Conservation (phyloP, 37 sponge, comb jelly and placozoan genomes). For the Halisarca cf. caerulea region DNA sequence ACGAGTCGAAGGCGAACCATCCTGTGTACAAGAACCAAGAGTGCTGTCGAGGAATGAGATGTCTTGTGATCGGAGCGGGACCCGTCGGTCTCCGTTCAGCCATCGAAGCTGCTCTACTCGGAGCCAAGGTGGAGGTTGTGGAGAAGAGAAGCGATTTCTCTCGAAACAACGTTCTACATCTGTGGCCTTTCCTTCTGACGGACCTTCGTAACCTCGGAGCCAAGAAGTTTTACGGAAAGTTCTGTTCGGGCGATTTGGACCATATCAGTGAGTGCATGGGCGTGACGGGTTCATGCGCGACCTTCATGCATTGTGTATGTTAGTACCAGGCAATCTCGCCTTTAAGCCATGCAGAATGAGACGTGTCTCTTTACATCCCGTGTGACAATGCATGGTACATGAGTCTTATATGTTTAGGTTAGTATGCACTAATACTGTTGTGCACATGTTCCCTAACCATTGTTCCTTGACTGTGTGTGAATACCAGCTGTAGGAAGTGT, state of each 20-base stretch:
- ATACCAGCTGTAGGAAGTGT: too few species aligned
- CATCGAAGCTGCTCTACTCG: constrained; percentile 88
- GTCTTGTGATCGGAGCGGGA: constrained; percentile 87
- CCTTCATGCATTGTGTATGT: too few species aligned
- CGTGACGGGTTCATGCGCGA: too few species aligned
- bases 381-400: too few species aligned
- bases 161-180: constrained; percentile 92
- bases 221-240: constrained; percentile 92
- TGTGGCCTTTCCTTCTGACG: constrained; percentile 94
- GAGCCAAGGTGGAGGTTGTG: constrained; percentile 89
- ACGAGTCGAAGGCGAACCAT: constrained; percentile 60
- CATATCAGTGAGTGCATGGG: constrained; percentile 93
- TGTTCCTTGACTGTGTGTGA: too few species aligned
- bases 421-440: too few species aligned
- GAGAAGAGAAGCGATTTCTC: constrained; percentile 85
- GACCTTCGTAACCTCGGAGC: constrained; percentile 85
- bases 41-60: constrained; percentile 59
- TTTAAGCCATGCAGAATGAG: too few species aligned
- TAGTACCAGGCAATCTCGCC: too few species aligned
- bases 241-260: constrained; percentile 86
- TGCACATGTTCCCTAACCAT: too few species aligned
- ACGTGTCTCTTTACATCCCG: too few species aligned
- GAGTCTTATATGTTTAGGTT: too few species aligned
- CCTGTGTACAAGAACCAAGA: constrained; percentile 65
- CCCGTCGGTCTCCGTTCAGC: constrained; percentile 90